Conservation (phyloP, 2,888 invertebrate species). For the Brachypterus glaber region DNA sequence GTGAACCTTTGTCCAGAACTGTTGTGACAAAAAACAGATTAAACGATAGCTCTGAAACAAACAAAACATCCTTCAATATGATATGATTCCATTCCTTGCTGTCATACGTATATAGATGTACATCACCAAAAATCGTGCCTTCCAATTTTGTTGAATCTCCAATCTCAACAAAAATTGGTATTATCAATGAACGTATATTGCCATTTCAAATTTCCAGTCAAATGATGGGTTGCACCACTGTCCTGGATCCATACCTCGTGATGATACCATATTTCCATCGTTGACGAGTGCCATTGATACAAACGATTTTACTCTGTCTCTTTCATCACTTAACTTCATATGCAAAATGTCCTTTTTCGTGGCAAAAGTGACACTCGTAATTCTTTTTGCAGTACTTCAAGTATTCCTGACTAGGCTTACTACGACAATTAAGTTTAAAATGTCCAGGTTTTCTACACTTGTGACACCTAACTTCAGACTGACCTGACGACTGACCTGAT, state of each 20-base stretch:
- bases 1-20: no score
- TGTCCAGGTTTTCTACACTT: neutral
- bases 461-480: neutral
- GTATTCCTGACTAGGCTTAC: neutral
- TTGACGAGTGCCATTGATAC: neutral
- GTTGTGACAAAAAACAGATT: no score
- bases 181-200: neutral
- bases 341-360: neutral
- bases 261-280: neutral
- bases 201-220: neutral
- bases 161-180: neutral
- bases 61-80: neutral
- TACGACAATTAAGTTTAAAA: neutral
- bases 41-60: neutral
- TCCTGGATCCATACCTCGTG: neutral
- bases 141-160: neutral
- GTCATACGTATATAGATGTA: neutral
- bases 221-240: neutral
- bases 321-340: neutral
- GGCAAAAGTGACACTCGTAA: neutral
- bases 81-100: neutral
- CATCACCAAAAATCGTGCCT: constrained; percentile 1
- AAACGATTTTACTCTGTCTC: neutral
- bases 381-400: neutral
- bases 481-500: no score